Conservation (phyloP, 2,113 vertebrate genomes). For the Catharus bicknelli region DNA sequence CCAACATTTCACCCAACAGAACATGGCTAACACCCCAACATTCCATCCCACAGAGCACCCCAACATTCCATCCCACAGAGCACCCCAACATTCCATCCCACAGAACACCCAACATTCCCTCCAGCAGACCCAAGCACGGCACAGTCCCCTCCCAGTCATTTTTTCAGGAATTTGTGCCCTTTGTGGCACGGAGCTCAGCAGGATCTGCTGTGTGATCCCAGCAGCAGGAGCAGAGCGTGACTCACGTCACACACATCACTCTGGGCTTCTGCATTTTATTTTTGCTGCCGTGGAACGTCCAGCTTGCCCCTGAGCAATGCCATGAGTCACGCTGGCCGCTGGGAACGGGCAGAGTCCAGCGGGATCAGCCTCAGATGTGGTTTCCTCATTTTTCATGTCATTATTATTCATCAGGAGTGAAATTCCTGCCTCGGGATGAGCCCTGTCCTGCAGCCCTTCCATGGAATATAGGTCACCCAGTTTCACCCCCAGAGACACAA, state of each 20-base stretch:
- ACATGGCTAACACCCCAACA: too few relatives aligned
- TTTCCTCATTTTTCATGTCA: conserved; percentile 36
- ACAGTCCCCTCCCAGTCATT: not conserved
- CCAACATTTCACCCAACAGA: too few relatives aligned
- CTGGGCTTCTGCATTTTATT: conserved; percentile 49
- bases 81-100: too few relatives aligned
- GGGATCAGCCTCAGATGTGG: conserved; percentile 18
- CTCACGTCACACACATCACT: conserved; percentile 14
- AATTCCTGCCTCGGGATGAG: conserved; percentile 33
- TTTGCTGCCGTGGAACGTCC: conserved; percentile 25
- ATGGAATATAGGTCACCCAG: conserved; percentile 52
- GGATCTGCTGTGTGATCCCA: not conserved
- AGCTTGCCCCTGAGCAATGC: conserved; percentile 35
- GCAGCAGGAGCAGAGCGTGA: not conserved
- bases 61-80: too few relatives aligned
- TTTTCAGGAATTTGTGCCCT: not conserved
- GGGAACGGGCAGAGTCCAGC: conserved; percentile 10
- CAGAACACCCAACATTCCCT: too few relatives aligned
- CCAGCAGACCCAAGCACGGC: not conserved
- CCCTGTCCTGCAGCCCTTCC: not conserved
- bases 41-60: not conserved
- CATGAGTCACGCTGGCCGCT: conserved; percentile 47
- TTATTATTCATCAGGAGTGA: conserved; percentile 40
- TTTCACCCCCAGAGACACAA: conserved; percentile 33
- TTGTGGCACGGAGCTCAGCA: not conserved